Percentiles rank a stretch among this genome's conserved stretches.
These are phyloP conservation scores for Malacosoma neustria DNA, from an alignment of 2,888 invertebrate species.

Conservation along the genomic window DNA sequence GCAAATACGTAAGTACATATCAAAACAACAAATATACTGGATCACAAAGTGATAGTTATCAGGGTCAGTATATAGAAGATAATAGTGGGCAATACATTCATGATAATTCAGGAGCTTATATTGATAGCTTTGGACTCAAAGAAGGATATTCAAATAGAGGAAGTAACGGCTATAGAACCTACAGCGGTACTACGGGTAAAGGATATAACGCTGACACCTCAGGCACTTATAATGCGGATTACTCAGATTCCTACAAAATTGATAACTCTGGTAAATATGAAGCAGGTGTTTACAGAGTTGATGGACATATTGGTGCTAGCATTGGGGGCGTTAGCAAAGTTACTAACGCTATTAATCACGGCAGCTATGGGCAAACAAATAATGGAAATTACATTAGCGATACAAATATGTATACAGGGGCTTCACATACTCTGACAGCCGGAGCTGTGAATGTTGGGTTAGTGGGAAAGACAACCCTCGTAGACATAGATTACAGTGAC, in stretches of 20 bases:
- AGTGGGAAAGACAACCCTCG: slow-evolving; percentile 62
- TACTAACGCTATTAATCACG: slow-evolving; percentile 16
- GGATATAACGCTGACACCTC: slow-evolving; percentile 17
- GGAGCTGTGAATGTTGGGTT: slow-evolving; percentile 65
- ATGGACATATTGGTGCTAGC: slow-evolving; percentile 38
- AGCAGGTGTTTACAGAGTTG: slow-evolving; percentile 41
- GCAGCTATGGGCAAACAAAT: slow-evolving; percentile 39
- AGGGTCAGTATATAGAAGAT: slow-evolving; percentile 16
- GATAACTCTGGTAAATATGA: slow-evolving; percentile 42
- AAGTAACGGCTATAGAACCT: slow-evolving; percentile 9
- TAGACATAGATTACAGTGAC: slow-evolving; percentile 44
- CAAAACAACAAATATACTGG: not conserved
- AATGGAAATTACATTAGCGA: slow-evolving; percentile 45
- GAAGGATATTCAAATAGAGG: slow-evolving; percentile 13
- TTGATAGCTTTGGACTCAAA: slow-evolving; percentile 19
- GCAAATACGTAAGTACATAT: not conserved
- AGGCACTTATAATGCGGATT: slow-evolving; percentile 27
- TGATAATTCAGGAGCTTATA: slow-evolving; percentile 39
- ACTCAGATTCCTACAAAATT: slow-evolving; percentile 32
- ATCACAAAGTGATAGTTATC: not conserved
- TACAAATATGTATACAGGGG: slow-evolving; percentile 44
- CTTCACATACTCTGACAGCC: slow-evolving; percentile 55
- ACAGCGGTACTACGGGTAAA: slow-evolving; percentile 6
- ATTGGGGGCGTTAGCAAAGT: slow-evolving; percentile 15
- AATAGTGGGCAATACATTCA: slow-evolving; percentile 33